These are phyloP conservation scores for Heterodera carotae DNA, from an alignment of 1,140 invertebrate species.

Conservation along the genomic window DNA sequence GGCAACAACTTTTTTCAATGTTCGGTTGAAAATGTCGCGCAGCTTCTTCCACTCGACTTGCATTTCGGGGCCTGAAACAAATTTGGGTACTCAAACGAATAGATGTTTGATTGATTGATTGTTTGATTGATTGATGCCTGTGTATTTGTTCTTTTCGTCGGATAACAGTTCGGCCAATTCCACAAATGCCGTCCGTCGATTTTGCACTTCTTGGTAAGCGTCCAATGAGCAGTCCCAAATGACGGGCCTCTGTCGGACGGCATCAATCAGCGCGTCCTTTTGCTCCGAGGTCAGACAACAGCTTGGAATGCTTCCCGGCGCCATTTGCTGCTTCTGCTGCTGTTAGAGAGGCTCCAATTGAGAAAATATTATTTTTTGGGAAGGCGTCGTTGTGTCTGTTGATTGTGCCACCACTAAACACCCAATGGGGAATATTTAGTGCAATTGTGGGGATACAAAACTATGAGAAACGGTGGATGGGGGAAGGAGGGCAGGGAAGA, in stretches of 20 bases:
- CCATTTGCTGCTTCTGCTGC: no score
- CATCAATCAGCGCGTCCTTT: slow-evolving; percentile 40
- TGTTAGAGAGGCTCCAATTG: no score
- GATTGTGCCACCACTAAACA: no score
- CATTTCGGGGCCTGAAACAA: slow-evolving; percentile 40
- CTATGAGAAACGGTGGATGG: no score
- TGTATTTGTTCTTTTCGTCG: slow-evolving; percentile 32
- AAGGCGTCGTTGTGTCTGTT: no score
- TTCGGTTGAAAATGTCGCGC: slow-evolving; percentile 44
- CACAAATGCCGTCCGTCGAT: slow-evolving; percentile 29
- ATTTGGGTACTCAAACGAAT: no score
- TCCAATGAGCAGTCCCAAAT: slow-evolving; percentile 39
- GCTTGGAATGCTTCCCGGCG: slow-evolving; percentile 35
- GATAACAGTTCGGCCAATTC: slow-evolving; percentile 40
- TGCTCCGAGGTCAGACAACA: slow-evolving; percentile 45
- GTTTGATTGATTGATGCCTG: neutral
- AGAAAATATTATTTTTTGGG: no score
- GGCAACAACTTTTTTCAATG: slow-evolving; percentile 36
- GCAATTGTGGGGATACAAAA: no score
- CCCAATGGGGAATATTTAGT: no score
- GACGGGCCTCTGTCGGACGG: slow-evolving; percentile 43
- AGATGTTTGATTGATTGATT: neutral
- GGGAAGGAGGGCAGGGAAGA: no score
- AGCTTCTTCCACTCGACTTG: slow-evolving; percentile 48
- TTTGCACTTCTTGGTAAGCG: slow-evolving; percentile 32